Evolutionary conservation across 2,888 invertebrate species (phyloP).

Genomic region (Clistopyga incitator): DNA sequence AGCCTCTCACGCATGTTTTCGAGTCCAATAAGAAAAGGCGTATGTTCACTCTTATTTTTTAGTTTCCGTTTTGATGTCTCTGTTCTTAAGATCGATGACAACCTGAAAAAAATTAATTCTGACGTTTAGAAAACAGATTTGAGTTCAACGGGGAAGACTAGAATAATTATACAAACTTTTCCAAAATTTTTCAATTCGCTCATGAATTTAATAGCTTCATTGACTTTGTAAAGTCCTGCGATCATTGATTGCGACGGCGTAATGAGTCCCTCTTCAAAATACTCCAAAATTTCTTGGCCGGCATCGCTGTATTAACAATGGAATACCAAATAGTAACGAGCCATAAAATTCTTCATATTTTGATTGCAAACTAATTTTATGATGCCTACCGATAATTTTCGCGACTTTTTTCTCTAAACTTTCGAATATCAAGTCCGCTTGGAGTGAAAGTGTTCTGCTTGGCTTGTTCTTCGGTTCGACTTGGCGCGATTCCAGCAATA

Average conservation of each 20-base stretch:
- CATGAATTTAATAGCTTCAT: constrained; percentile 87
- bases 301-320: constrained; percentile 81
- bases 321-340: constrained; percentile 20
- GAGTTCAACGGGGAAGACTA: background rate
- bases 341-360: background rate
- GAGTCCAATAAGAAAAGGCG: constrained; percentile 6
- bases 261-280: constrained; percentile 87
- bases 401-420: constrained; percentile 85
- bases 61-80: constrained; percentile 69
- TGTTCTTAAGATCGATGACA: constrained; percentile 79
- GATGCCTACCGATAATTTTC: constrained; percentile 85
- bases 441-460: constrained; percentile 81
- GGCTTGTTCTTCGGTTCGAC: constrained; percentile 66
- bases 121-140: constrained; percentile 14
- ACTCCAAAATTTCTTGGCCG: constrained; percentile 87
- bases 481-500: constrained; percentile 84
- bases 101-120: constrained; percentile 73
- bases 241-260: constrained; percentile 86
- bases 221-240: constrained; percentile 86
- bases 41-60: constrained; percentile 48
- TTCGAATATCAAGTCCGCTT: constrained; percentile 85
- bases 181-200: constrained; percentile 87
- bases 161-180: constrained; percentile 84
- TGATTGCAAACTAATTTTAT: background rate
- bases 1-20: background rate